Evolutionary conservation across 1,140 invertebrate species (phyloP).

Genomic region (Neomicropteryx cornuta): DNA sequence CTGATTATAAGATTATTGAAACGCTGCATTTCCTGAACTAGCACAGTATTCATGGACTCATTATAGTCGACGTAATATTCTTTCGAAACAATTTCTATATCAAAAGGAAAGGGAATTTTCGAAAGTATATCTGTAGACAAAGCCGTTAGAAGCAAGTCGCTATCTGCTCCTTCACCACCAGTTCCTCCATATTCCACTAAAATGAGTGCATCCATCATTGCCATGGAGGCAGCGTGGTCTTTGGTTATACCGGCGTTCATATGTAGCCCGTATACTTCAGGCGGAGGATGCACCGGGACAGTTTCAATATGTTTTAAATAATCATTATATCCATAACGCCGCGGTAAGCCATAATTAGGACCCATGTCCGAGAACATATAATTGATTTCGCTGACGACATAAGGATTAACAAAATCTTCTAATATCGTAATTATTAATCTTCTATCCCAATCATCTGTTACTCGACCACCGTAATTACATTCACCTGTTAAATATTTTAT

Average conservation of each 20-base stretch:
- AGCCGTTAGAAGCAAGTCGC: constrained; percentile 16
- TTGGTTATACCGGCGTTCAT: constrained; percentile 72
- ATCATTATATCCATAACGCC: constrained; percentile 44
- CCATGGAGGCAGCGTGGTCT: constrained; percentile 52
- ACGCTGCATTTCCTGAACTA: constrained; percentile 75
- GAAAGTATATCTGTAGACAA: constrained; percentile 51
- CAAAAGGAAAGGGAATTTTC: constrained; percentile 56
- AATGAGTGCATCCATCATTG: constrained; percentile 24
- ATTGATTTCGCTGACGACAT: constrained; percentile 42
- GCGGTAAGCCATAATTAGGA: constrained; percentile 43
- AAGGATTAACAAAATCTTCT: constrained; percentile 55
- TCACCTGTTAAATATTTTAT: constrained; percentile 75
- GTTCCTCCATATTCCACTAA: constrained; percentile 42
- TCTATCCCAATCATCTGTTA: constrained; percentile 80
- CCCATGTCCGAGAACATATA: constrained; percentile 39
- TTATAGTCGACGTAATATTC: constrained; percentile 63
- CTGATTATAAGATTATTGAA: constrained; percentile 57
- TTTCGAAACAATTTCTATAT: constrained; percentile 49
- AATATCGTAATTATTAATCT: constrained; percentile 65
- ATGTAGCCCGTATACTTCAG: constrained; percentile 73
- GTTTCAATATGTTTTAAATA: constrained; percentile 47
- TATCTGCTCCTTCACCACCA: constrained; percentile 14
- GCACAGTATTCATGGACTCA: constrained; percentile 81
- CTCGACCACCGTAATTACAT: constrained; percentile 84
- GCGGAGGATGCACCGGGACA: constrained; percentile 47